phyloP scores from a whole-genome alignment of 2,888 invertebrate genomes.

The Griposia aprilina region DNA sequence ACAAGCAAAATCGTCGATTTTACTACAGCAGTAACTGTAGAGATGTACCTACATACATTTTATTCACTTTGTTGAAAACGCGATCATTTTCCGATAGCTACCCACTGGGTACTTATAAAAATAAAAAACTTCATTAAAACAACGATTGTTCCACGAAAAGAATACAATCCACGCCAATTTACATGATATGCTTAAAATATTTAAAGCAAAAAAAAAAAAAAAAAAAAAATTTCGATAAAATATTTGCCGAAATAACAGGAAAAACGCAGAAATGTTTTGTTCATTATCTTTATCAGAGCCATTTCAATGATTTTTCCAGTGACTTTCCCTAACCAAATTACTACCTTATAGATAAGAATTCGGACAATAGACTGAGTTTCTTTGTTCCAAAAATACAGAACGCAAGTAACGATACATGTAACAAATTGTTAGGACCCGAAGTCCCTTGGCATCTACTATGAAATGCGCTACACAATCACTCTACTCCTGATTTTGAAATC shows the following conservation, averaged over 20 bases:
- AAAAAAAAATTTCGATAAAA: conserved; percentile 43
- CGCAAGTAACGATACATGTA: conserved; percentile 78
- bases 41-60: too few species aligned
- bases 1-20: background rate
- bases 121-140: background rate
- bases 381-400: conserved; percentile 77
- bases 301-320: conserved; percentile 55
- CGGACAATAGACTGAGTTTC: conserved; percentile 75
- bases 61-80: background rate
- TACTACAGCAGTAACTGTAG: too few species aligned
- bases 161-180: conserved; percentile 14
- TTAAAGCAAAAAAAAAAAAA: conserved; percentile 6
- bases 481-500: background rate
- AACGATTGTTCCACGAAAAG: background rate
- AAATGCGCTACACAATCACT: background rate
- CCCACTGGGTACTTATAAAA: background rate
- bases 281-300: conserved; percentile 37
- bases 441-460: conserved; percentile 51
- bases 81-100: background rate
- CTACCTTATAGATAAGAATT: conserved; percentile 66
- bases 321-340: conserved; percentile 58
- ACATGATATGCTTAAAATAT: conserved; percentile 12
- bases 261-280: conserved; percentile 29
- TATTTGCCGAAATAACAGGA: conserved; percentile 48
- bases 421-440: conserved; percentile 75